These are phyloP conservation scores for Physeter macrocephalus DNA, from an alignment of 2,113 vertebrate genomes.

Conservation along the genomic window DNA sequence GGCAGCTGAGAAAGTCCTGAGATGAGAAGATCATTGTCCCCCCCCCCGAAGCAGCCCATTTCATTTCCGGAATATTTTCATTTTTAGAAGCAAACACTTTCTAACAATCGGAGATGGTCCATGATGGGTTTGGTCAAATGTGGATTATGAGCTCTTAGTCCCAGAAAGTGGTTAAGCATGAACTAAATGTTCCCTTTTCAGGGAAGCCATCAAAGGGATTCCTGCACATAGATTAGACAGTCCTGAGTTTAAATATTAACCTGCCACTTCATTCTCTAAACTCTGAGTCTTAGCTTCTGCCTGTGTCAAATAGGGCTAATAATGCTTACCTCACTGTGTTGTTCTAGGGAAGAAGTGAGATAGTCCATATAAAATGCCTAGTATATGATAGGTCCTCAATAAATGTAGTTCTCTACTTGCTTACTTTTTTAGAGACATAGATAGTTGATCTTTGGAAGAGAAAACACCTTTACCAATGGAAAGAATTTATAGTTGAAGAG, in stretches of 20 bases:
- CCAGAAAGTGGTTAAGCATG: background rate
- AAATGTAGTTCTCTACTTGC: background rate
- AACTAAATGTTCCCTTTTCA: background rate
- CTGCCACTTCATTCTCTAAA: background rate
- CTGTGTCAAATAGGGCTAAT: background rate
- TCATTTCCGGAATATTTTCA: background rate
- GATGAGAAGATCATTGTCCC: background rate
- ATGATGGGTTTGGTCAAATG: background rate
- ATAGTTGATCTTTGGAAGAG: background rate
- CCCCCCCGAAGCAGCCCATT: background rate
- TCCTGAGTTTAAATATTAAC: background rate
- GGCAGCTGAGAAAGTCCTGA: background rate
- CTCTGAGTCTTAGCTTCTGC: background rate
- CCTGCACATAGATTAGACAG: background rate
- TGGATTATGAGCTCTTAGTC: background rate
- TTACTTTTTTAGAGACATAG: background rate
- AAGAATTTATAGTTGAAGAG: conserved; percentile 38
- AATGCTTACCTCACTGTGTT: background rate
- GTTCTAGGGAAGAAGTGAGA: background rate
- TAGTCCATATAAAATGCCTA: background rate
- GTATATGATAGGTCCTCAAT: background rate
- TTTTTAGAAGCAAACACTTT: background rate
- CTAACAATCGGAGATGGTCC: background rate
- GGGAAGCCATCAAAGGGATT: background rate
- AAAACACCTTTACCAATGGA: conserved; percentile 52